Percentiles rank a stretch among this genome's conserved stretches.
Conservation (phyloP, 2,797 vertebrate genomes). For the Danionella dracula region DNA sequence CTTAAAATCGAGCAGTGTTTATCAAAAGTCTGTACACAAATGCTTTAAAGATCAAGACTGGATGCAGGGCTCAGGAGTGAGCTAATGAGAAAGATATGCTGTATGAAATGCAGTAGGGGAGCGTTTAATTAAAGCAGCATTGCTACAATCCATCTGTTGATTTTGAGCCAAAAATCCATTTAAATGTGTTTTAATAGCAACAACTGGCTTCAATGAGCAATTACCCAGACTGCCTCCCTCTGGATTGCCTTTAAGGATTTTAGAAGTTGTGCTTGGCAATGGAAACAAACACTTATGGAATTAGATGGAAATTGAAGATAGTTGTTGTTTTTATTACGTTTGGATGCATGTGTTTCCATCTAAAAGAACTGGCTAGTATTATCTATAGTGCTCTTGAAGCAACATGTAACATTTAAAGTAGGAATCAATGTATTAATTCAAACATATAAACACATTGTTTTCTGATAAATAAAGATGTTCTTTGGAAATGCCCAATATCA, state of each 20-base stretch:
- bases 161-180: conserved; percentile 14
- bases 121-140: conserved; percentile 20
- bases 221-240: conserved; percentile 15
- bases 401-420: too few relatives aligned
- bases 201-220: conserved; percentile 15
- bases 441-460: too few relatives aligned
- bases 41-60: neutral
- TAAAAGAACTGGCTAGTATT: too few relatives aligned
- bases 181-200: conserved; percentile 17
- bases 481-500: too few relatives aligned
- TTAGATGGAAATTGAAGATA: too few relatives aligned
- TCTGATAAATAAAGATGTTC: too few relatives aligned
- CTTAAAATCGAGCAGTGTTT: neutral
- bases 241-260: neutral
- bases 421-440: too few relatives aligned
- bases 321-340: too few relatives aligned
- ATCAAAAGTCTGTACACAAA: neutral
- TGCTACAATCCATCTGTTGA: neutral
- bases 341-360: too few relatives aligned
- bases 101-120: neutral
- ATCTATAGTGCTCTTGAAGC: too few relatives aligned
- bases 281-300: too few relatives aligned
- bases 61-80: neutral
- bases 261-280: too few relatives aligned
- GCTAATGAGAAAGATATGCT: conserved; percentile 11